phyloP scores from a whole-genome alignment of 2,797 vertebrate genomes.

The Picus viridis region DNA sequence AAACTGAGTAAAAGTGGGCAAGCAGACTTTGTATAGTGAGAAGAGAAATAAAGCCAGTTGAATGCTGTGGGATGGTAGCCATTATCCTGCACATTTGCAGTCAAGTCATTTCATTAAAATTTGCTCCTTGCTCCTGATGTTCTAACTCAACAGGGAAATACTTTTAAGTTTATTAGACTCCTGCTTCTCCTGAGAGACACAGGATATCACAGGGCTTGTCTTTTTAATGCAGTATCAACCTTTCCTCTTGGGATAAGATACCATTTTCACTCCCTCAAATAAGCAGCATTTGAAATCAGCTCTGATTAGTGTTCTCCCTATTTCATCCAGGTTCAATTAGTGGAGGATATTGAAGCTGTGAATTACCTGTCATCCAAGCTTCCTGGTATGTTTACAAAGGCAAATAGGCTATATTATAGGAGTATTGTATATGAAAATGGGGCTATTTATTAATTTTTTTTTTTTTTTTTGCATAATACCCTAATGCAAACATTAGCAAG shows the following conservation, averaged over 20 bases:
- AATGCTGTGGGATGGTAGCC: not conserved
- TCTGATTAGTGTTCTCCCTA: conserved; percentile 71
- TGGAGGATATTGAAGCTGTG: conserved; percentile 72
- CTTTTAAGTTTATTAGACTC: conserved; percentile 36
- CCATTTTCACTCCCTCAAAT: conserved; percentile 65
- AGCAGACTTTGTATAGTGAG: not conserved
- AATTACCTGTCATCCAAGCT: conserved; percentile 71
- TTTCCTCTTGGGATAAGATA: conserved; percentile 39
- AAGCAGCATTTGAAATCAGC: conserved; percentile 73
- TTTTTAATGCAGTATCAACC: conserved; percentile 57
- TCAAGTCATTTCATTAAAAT: conserved; percentile 39
- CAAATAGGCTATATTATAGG: conserved; percentile 54
- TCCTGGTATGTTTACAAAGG: conserved; percentile 65
- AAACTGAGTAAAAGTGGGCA: not conserved
- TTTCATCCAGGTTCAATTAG: conserved; percentile 77
- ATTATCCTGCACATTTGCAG: not conserved
- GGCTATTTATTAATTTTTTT: conserved; percentile 61
- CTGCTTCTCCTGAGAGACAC: conserved; percentile 28
- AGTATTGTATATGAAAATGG: conserved; percentile 50
- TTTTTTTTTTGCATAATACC: conserved; percentile 28
- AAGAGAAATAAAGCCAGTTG: not conserved
- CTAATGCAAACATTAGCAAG: not conserved
- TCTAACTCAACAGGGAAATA: conserved; percentile 56
- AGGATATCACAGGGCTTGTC: conserved; percentile 52
- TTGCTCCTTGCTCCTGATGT: conserved; percentile 27